Base-by-base conservation (phyloP, 1,140 invertebrate species). In the Oreohelix idahoensis region DNA sequence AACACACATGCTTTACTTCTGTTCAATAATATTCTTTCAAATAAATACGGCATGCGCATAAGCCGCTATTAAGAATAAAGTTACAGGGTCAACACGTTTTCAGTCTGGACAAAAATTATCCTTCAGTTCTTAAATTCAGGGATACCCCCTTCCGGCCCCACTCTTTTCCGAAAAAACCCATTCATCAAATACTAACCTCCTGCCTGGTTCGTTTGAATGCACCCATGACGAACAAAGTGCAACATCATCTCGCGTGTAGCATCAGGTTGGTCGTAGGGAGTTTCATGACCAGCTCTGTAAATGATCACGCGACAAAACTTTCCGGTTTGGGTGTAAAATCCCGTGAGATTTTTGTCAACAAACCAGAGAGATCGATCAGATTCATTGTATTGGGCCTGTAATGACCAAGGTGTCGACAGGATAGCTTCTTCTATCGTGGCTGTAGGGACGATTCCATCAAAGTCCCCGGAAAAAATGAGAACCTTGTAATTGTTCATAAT, bases 301-400 rank as follows among this genome's bases (percentile, higher is more conserved):
- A 80, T 35, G 26, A 80, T 49, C 78, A 80, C 78, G 13, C 78
- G 78, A 42, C 78, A 80, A 10, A 80, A 70, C 29, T 63, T 15
- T n/a, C 76, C 58, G 32, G 63, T 29, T 11, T 42, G 36, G 35
- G 78, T 39, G 32, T 69, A 80, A 70, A 42, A 78, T 17, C 76
- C 76, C 2, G 5, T 8, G 13, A 78, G 29, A 17, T 76, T 11
- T 1, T 49, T 17, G 8, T 20, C 29, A 5, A 8, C 5, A 5
- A 5, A 17, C 76, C 76, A 78, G 2, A 78, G 2, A 17, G 1
- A 20, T 4, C 76, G 8, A 23, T 32, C 35, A 2, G 45, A 39
- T 23, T 53, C 15, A 11, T n/a, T 29, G 53, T 78, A 78, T 1
- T 11, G 10, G 20, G 5, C 45, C 76, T 38, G 42, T 1, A 66